phyloP scores from a whole-genome alignment of 2,888 invertebrate genomes.

The Perizoma flavofasciatum region DNA sequence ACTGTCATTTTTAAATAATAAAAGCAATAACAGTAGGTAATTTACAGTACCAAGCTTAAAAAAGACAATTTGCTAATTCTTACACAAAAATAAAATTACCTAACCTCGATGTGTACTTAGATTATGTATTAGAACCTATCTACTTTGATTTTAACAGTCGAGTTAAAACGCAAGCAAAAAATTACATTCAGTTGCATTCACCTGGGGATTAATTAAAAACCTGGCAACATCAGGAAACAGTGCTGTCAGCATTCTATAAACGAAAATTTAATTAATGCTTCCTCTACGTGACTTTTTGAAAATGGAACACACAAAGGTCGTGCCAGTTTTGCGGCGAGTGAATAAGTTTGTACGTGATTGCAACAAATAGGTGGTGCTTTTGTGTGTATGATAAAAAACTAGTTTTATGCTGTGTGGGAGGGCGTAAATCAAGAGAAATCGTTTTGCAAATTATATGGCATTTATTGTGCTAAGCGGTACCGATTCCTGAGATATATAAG shows the following conservation, averaged over 20 bases:
- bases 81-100: no score
- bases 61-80: no score
- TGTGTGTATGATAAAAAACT: slow-evolving; percentile 55
- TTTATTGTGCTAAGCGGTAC: not conserved
- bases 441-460: slow-evolving; percentile 23
- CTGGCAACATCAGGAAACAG: slow-evolving; percentile 33
- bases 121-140: no score
- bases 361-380: slow-evolving; percentile 63
- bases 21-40: no score
- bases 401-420: slow-evolving; percentile 51
- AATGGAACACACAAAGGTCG: slow-evolving; percentile 58
- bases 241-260: slow-evolving; percentile 35
- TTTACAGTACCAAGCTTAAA: no score
- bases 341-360: slow-evolving; percentile 64
- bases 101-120: no score
- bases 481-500: no score
- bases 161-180: not conserved
- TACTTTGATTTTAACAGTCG: not conserved
- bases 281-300: slow-evolving; percentile 68
- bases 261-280: slow-evolving; percentile 44
- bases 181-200: not conserved
- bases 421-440: slow-evolving; percentile 30
- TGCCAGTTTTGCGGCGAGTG: slow-evolving; percentile 57
- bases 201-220: slow-evolving; percentile 22
- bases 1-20: no score